These are phyloP conservation scores for Marasmarcha lunaedactyla DNA, from an alignment of 2,888 invertebrate genomes.

Conservation along the genomic window DNA sequence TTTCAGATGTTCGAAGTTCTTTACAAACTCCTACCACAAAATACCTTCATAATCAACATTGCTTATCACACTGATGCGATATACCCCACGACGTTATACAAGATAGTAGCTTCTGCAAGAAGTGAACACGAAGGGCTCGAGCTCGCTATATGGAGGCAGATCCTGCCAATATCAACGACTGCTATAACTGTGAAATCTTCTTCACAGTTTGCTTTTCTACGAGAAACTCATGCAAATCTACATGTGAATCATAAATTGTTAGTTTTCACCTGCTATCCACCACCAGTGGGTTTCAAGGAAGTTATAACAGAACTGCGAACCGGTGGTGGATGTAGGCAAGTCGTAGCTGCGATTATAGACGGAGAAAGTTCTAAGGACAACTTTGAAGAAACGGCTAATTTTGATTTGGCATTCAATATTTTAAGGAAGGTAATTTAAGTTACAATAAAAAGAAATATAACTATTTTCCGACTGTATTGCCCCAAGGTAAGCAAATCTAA, in stretches of 20 bases:
- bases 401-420: constrained; percentile 17
- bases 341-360: constrained; percentile 17
- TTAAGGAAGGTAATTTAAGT: constrained; percentile 16
- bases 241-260: constrained; percentile 14
- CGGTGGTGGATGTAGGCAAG: constrained; percentile 11
- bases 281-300: constrained; percentile 14
- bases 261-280: constrained; percentile 16
- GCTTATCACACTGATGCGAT: constrained; percentile 28
- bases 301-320: constrained; percentile 15
- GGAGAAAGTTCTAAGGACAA: constrained; percentile 13
- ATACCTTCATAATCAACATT: constrained; percentile 45
- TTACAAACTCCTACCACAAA: constrained; percentile 25
- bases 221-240: constrained; percentile 9
- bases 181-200: constrained; percentile 13
- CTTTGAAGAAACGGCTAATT: constrained; percentile 13
- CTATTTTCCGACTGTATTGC: too few relatives aligned
- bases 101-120: constrained; percentile 10
- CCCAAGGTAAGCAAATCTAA: too few relatives aligned
- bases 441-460: too few relatives aligned
- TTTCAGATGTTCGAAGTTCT: constrained; percentile 12
- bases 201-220: constrained; percentile 13
- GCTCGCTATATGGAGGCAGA: constrained; percentile 17
- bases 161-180: constrained; percentile 9
- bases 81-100: constrained; percentile 13
- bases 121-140: constrained; percentile 13